Percentiles rank a stretch among this genome's conserved stretches.
These are phyloP conservation scores for Aulostomus chinensis DNA, from an alignment of 2,797 vertebrate species.

Conservation along the genomic window DNA sequence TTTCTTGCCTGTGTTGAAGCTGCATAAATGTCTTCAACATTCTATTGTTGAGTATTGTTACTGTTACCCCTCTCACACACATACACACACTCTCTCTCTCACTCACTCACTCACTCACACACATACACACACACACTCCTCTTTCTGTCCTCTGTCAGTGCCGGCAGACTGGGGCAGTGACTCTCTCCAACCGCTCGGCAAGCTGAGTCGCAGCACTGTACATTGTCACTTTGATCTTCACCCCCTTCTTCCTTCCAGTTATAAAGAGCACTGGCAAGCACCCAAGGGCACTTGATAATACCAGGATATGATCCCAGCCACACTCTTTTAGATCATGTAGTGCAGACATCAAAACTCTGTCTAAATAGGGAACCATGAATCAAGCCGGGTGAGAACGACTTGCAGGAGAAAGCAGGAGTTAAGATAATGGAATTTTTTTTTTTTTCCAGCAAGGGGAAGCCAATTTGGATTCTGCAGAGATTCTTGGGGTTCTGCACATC, in stretches of 20 bases:
- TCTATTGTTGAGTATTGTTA: too few species aligned
- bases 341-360: constrained; percentile 69
- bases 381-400: constrained; percentile 43
- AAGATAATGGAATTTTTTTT: constrained; percentile 54
- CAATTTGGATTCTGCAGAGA: constrained; percentile 70
- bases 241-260: constrained; percentile 47
- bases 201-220: constrained; percentile 49
- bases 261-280: constrained; percentile 62
- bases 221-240: constrained; percentile 69
- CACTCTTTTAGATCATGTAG: constrained; percentile 65
- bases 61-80: too few species aligned
- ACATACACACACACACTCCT: too few species aligned
- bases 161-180: too few species aligned
- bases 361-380: constrained; percentile 63
- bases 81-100: too few species aligned
- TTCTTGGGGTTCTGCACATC: constrained; percentile 65
- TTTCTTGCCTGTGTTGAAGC: too few species aligned
- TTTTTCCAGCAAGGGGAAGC: constrained; percentile 33
- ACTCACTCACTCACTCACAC: too few species aligned
- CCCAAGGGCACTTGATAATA: constrained; percentile 70
- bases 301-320: constrained; percentile 69
- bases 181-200: too few species aligned
- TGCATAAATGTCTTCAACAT: too few species aligned
- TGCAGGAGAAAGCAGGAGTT: constrained; percentile 41
- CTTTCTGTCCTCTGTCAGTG: too few species aligned